phyloP scores from a whole-genome alignment of 2,113 vertebrate genomes.

The Daphoenositta chrysoptera region DNA sequence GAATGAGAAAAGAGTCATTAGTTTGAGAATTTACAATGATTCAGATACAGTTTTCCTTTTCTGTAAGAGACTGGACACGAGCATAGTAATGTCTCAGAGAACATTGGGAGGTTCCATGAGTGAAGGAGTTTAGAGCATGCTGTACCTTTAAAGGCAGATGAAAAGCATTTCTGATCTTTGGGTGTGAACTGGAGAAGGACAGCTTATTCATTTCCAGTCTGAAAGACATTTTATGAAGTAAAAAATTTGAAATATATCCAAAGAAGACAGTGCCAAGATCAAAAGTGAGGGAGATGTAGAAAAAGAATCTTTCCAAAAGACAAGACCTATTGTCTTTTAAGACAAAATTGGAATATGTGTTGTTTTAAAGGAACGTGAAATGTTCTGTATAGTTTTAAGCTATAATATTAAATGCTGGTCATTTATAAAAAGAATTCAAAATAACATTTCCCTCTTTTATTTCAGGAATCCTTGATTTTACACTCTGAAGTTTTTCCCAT shows the following conservation, averaged over 20 bases:
- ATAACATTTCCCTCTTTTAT: background rate
- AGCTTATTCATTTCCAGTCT: background rate
- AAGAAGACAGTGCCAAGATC: background rate
- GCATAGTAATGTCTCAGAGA: background rate
- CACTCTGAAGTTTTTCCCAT: background rate
- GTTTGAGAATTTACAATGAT: background rate
- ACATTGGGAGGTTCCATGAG: rapidly evolving
- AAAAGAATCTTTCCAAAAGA: background rate
- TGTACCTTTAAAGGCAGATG: background rate
- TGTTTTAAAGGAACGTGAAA: background rate
- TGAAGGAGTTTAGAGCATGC: background rate
- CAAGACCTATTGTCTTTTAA: background rate
- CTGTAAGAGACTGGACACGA: background rate
- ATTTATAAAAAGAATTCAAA: background rate
- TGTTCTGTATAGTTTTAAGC: background rate
- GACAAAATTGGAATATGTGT: background rate
- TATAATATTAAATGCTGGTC: background rate
- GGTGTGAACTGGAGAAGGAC: background rate
- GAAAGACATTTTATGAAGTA: background rate
- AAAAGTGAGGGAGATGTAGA: background rate
- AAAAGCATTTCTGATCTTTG: background rate
- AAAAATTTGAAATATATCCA: background rate
- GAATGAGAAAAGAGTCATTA: background rate
- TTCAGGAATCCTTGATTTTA: background rate
- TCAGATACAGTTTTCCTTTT: background rate